phyloP scores from a whole-genome alignment of 2,797 vertebrate genomes.

The Rousettus madagascariensis region DNA sequence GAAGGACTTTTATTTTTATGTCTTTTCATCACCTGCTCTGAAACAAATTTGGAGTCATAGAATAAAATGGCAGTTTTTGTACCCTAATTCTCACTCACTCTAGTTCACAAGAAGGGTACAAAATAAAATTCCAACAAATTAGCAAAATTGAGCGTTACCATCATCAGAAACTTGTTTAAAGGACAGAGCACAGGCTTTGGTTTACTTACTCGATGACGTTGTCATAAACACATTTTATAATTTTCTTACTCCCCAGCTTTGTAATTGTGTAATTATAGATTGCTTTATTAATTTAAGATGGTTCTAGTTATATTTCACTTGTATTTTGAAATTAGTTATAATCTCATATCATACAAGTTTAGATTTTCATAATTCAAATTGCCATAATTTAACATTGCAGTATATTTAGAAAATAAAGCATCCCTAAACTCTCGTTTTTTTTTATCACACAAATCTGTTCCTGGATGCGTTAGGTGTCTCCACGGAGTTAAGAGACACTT shows the following conservation, averaged over 20 bases:
- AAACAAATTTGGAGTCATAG: slow-evolving; percentile 59
- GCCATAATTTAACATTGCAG: neutral
- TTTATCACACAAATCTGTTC: neutral
- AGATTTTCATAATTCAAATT: neutral
- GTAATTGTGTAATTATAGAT: neutral
- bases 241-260: neutral
- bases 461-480: neutral
- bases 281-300: neutral
- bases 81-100: neutral
- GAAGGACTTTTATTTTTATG: slow-evolving; percentile 58
- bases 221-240: neutral
- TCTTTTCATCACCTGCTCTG: slow-evolving; percentile 61
- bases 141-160: neutral
- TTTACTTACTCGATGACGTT: neutral
- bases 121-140: neutral
- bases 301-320: neutral
- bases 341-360: neutral
- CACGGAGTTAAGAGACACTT: neutral
- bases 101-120: neutral
- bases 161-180: neutral
- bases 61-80: neutral
- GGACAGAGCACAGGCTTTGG: neutral
- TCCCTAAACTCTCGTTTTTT: neutral
- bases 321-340: neutral
- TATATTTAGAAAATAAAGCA: neutral